Evolutionary conservation across 2,113 vertebrate genomes (phyloP).

Genomic region (Kryptolebias marmoratus): DNA sequence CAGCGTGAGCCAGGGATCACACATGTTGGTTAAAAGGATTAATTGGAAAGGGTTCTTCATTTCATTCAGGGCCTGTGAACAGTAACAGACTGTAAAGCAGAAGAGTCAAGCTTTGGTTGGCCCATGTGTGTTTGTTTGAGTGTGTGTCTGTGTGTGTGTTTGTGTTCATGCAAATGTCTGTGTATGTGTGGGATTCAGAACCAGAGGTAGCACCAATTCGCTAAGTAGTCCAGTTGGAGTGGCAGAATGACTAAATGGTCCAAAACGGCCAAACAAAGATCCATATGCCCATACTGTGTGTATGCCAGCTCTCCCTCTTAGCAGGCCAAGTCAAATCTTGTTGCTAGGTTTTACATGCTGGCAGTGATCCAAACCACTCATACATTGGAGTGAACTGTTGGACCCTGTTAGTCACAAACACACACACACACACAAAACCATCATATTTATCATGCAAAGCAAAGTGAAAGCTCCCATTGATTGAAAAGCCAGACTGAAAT

Average conservation of each 20-base stretch:
- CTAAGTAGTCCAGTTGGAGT: constrained; percentile 79
- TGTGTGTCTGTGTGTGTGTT: constrained; percentile 25
- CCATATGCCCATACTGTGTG: constrained; percentile 76
- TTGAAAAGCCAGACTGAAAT: constrained; percentile 34
- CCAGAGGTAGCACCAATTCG: constrained; percentile 73
- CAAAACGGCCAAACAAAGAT: constrained; percentile 77
- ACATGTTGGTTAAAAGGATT: constrained; percentile 77
- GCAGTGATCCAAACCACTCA: constrained; percentile 73
- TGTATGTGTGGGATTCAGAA: constrained; percentile 44
- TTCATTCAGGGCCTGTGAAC: constrained; percentile 73
- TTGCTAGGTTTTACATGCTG: constrained; percentile 79
- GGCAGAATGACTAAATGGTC: constrained; percentile 79
- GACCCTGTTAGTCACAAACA: constrained; percentile 48
- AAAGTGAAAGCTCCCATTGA: constrained; percentile 69
- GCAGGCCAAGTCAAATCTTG: constrained; percentile 75
- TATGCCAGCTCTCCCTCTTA: constrained; percentile 65
- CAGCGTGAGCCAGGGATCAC: constrained; percentile 64
- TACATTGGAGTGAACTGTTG: constrained; percentile 76
- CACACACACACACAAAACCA: constrained; percentile 44
- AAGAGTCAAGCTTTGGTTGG: constrained; percentile 62
- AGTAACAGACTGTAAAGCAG: constrained; percentile 70
- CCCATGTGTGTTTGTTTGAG: constrained; percentile 4
- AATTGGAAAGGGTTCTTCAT: constrained; percentile 72
- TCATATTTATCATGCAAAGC: constrained; percentile 75
- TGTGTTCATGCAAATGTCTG: constrained; percentile 17